These are phyloP conservation scores for Epinephelus awoara DNA, from an alignment of 2,797 vertebrate genomes.

Conservation along the genomic window DNA sequence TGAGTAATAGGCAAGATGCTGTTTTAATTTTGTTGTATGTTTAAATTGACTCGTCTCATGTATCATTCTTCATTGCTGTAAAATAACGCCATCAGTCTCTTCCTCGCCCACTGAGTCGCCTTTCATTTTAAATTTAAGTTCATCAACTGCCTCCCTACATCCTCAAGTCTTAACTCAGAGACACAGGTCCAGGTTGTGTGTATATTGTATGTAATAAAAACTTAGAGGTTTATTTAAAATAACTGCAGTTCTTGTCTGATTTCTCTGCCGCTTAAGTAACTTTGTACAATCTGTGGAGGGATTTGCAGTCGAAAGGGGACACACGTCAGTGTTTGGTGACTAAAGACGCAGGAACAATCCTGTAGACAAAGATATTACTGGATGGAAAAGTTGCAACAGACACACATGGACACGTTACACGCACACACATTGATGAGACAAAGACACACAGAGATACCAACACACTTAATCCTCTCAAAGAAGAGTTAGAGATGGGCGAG, in stretches of 20 bases:
- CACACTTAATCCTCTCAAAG: constrained; percentile 86
- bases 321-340: constrained; percentile 65
- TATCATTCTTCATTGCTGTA: constrained; percentile 58
- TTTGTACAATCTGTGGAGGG: constrained; percentile 57
- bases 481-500: constrained; percentile 66
- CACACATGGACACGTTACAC: constrained; percentile 51
- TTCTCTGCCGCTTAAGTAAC: constrained; percentile 56
- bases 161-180: constrained; percentile 58
- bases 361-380: constrained; percentile 69
- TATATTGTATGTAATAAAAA: constrained; percentile 82
- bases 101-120: constrained; percentile 52
- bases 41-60: constrained; percentile 51
- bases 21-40: constrained; percentile 61
- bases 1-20: constrained; percentile 48
- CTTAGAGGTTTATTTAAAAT: constrained; percentile 79
- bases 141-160: constrained; percentile 41
- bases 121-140: constrained; percentile 54
- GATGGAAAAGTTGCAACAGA: constrained; percentile 57
- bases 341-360: constrained; percentile 50
- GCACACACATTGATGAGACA: constrained; percentile 65
- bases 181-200: constrained; percentile 70
- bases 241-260: constrained; percentile 39
- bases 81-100: constrained; percentile 51
- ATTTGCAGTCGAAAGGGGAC: constrained; percentile 70
- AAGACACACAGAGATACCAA: constrained; percentile 69